Conservation (phyloP, 2,888 invertebrate species). For the Aphrophora alni region DNA sequence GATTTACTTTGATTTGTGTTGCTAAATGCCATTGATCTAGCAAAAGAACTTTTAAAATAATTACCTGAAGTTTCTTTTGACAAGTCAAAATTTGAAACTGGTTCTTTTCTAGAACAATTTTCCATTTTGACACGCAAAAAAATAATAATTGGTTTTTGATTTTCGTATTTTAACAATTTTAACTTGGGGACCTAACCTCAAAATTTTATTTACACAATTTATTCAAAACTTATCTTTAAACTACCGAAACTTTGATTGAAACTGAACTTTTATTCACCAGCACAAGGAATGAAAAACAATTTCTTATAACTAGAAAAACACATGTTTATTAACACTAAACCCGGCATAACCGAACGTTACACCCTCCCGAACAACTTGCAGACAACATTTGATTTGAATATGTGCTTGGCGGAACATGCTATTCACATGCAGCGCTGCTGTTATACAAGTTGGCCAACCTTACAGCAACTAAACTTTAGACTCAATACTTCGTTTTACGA, state of each 20-base stretch:
- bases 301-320: not conserved
- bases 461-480: not conserved
- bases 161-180: too few relatives aligned
- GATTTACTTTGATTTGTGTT: constrained; percentile 47
- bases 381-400: not conserved
- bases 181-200: constrained; percentile 19
- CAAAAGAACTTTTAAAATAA: constrained; percentile 51
- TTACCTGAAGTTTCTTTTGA: constrained; percentile 41
- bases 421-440: not conserved
- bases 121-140: constrained; percentile 4
- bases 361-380: not conserved
- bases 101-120: constrained; percentile 21
- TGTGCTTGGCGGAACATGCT: not conserved
- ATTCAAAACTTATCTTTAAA: not conserved
- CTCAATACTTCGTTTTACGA: too few relatives aligned
- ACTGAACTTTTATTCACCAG: not conserved
- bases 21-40: constrained; percentile 50
- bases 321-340: not conserved
- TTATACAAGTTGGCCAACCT: not conserved
- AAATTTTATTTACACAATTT: not conserved
- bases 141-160: not conserved
- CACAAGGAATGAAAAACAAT: not conserved
- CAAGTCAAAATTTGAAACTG: constrained; percentile 45
- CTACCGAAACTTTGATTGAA: not conserved
- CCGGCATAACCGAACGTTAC: not conserved